These are phyloP conservation scores for Physeter macrocephalus DNA, from an alignment of 2,113 vertebrate species.

Conservation along the genomic window DNA sequence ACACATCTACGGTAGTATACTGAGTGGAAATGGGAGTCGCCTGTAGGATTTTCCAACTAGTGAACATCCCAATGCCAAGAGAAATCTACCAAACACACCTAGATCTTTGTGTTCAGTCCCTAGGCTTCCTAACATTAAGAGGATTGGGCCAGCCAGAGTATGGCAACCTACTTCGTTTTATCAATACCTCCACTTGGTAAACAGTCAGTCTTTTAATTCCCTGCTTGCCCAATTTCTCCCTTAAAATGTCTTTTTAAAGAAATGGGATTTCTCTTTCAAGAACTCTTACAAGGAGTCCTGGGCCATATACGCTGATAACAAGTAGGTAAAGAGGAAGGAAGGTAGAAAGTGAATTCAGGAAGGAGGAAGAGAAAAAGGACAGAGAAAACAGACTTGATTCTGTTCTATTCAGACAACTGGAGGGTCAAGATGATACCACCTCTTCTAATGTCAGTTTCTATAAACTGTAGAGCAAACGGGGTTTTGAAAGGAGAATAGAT, in stretches of 20 bases:
- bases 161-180: neutral
- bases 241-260: neutral
- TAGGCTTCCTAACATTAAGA: neutral
- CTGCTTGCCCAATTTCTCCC: neutral
- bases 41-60: constrained; percentile 18
- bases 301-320: neutral
- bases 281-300: neutral
- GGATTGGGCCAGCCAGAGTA: neutral
- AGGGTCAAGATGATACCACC: neutral
- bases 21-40: neutral
- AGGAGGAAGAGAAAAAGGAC: neutral
- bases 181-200: neutral
- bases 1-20: neutral
- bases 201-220: neutral
- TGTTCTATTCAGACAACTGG: neutral
- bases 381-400: neutral
- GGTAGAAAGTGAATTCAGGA: neutral
- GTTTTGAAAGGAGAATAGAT: constrained; percentile 16
- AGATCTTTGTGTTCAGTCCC: neutral
- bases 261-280: neutral
- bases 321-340: neutral
- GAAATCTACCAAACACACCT: neutral
- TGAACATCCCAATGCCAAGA: neutral
- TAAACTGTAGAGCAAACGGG: neutral
- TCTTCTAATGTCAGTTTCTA: neutral